Evolutionary conservation across 2,797 vertebrate genomes (phyloP), one percentile per base, ranked within the genome.

Genomic region (Sebastiscus tertius): DNA sequence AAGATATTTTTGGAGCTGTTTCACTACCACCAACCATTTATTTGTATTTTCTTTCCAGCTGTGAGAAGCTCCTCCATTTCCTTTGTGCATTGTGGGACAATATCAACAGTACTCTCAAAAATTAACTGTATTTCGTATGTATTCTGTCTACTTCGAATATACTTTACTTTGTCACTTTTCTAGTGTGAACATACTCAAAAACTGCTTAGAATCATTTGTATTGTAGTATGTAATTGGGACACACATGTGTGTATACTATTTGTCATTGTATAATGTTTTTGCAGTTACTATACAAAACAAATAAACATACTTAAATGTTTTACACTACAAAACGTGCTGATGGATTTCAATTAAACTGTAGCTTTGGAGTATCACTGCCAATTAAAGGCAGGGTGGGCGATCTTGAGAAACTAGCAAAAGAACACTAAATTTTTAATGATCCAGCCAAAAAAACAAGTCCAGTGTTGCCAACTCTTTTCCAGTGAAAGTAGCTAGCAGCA

Each of bases 341-440:
- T 49, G 18, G 16, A 49, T 10, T 18, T 22, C n/a, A 54, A 54
- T 54, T 52, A 52, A 52, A 52, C 49, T 46, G 42, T 46, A 46
- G 42, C 42, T 46, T 46, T 39, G 22, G 27, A 9, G 27, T 20
- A 29, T 60, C 56, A 27, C 26, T 29, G 6, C 56, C 24, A 58
- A 0, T 42, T 46, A 46, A 46, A 1, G 14, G 14, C 39, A 46
- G 14, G 14, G 46, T 8, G 16, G 18, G 0, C 0, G 18, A 49
- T 49, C 18, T 49, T 8, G 0, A 49, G 42, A 49, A 49, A 8
- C 42, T 49, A 49, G 42, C 16, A 49, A 49, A 20, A 49, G 16
- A 18, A 46, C 42, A 46, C 7, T 18, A 46, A 16, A 49, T 49
- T 49, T 49, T 8, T 49, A 49, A 49, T 49, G 42, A 49, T 8